A percentile compares a stretch with the other conserved stretches of the same genome.
Evolutionary conservation across 2,797 vertebrate genomes (phyloP).

Genomic region (Okamejei kenojei): DNA sequence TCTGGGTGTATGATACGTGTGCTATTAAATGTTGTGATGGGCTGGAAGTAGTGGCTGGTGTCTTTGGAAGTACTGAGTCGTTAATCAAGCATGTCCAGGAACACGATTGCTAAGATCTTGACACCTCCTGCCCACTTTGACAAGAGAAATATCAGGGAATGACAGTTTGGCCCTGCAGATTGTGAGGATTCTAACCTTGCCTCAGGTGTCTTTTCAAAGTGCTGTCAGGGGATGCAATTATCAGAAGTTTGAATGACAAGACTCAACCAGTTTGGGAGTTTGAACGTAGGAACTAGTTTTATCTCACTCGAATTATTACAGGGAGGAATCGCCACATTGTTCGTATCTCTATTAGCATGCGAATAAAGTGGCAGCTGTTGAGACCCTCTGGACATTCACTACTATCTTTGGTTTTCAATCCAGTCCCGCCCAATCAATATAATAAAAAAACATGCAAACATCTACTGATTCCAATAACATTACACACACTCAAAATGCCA

Average conservation of each 20-base stretch:
- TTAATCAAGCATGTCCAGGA: not conserved
- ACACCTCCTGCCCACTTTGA: not conserved
- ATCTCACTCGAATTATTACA: not conserved
- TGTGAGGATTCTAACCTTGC: not conserved
- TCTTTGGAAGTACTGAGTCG: not conserved
- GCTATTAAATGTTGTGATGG: not conserved
- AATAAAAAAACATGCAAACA: not conserved
- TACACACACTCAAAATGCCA: not conserved
- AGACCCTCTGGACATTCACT: not conserved
- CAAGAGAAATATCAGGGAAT: constrained; percentile 3
- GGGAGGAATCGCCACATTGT: not conserved
- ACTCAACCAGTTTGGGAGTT: not conserved
- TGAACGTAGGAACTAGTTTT: not conserved
- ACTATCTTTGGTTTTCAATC: not conserved
- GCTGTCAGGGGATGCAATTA: constrained; percentile 14
- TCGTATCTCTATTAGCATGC: not conserved
- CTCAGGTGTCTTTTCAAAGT: not conserved
- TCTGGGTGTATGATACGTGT: not conserved
- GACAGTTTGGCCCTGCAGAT: not conserved
- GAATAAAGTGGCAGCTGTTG: not conserved
- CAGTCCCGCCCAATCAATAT: not conserved
- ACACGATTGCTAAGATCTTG: not conserved
- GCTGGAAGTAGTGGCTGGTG: too few species aligned
- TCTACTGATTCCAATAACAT: not conserved
- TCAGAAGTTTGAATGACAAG: constrained; percentile 29